phyloP scores from a whole-genome alignment of 1,140 invertebrate species.

The Radopholus similis region DNA sequence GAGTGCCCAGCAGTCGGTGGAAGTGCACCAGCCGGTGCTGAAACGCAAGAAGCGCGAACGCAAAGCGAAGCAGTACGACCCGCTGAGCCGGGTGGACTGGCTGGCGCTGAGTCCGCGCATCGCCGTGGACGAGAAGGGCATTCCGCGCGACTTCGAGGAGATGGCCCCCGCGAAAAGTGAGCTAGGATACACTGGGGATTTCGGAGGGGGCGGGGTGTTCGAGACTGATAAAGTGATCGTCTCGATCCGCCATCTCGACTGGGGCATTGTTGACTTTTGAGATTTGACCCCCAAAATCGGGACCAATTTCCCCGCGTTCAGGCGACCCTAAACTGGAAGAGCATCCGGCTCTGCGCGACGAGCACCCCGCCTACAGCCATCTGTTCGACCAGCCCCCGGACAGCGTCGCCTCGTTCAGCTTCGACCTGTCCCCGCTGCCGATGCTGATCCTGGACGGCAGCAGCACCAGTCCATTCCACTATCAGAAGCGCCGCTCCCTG shows the following conservation, averaged over 20 bases:
- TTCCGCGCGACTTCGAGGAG: conserved; percentile 15
- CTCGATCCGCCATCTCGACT: too few relatives aligned
- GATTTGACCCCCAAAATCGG: too few relatives aligned
- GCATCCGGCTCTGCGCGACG: too few relatives aligned
- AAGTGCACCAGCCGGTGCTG: conserved; percentile 36
- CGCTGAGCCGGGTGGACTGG: conserved; percentile 49
- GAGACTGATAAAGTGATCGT: too few relatives aligned
- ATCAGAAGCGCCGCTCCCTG: background rate
- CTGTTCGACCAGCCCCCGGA: background rate
- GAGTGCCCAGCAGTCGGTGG: background rate
- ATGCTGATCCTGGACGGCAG: background rate
- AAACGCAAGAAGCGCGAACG: conserved; percentile 49
- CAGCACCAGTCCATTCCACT: background rate
- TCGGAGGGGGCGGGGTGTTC: too few relatives aligned
- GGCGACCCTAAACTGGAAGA: background rate
- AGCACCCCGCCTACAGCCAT: background rate
- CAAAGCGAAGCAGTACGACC: conserved; percentile 38
- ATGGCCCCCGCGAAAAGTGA: too few relatives aligned
- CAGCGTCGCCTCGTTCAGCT: background rate
- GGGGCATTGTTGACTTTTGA: too few relatives aligned
- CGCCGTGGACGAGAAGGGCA: conserved; percentile 30
- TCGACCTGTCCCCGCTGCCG: background rate
- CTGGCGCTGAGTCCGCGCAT: conserved; percentile 50
- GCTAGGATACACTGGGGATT: too few relatives aligned
- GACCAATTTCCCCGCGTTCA: background rate